Evolutionary conservation across 2,888 invertebrate genomes (phyloP).

Genomic region (Tubulanus polymorphus): DNA sequence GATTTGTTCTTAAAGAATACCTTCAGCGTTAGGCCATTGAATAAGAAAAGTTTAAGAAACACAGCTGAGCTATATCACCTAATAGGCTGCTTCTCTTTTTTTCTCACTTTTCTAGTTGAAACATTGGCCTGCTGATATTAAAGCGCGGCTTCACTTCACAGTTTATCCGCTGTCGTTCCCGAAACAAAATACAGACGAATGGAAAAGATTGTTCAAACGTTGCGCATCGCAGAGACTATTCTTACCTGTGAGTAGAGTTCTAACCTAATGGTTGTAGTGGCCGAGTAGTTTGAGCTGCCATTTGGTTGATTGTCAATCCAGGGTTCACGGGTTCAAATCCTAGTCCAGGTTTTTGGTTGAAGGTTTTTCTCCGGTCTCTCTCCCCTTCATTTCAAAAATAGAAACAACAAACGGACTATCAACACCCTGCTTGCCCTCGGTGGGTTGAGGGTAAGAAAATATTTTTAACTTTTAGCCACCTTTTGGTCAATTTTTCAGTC

Average conservation of each 20-base stretch:
- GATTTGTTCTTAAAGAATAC: not conserved
- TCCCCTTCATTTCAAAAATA: not conserved
- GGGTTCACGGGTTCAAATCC: no score
- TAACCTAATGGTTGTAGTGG: no score
- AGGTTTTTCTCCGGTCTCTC: no score
- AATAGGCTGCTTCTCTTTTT: no score
- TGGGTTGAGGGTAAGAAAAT: not conserved
- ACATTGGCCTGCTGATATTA: constrained; percentile 66
- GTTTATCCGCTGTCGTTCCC: constrained; percentile 78
- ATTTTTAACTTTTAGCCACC: not conserved
- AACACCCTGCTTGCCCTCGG: not conserved
- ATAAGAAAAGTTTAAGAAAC: no score
- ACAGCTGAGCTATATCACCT: no score
- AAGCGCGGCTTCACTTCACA: constrained; percentile 68
- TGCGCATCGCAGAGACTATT: constrained; percentile 92
- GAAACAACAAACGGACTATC: no score
- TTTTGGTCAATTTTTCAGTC: constrained; percentile 60
- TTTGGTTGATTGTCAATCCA: no score
- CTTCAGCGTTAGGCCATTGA: no score
- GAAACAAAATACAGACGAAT: constrained; percentile 67
- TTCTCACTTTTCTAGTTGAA: constrained; percentile 58
- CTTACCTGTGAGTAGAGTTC: constrained; percentile 72
- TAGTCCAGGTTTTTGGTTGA: no score
- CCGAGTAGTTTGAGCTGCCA: not conserved
- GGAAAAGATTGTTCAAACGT: constrained; percentile 86